phyloP scores from a whole-genome alignment of 2,888 invertebrate species.

The Eupithecia vulgata region DNA sequence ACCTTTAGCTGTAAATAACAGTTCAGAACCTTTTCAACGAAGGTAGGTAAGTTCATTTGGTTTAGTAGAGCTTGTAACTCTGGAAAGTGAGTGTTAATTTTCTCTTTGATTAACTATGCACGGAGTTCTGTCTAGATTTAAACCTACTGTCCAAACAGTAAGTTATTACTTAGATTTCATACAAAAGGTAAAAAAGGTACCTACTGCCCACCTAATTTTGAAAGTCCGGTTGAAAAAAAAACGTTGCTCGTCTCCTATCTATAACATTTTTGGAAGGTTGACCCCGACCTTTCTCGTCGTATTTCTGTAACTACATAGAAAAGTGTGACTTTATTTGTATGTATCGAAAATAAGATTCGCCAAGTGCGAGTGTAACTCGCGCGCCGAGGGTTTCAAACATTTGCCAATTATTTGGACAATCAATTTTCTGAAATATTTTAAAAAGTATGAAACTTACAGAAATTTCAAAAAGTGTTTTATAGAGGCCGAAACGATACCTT shows the following conservation, averaged over 20 bases:
- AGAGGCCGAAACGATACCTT: too few species aligned
- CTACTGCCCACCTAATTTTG: neutral
- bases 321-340: neutral
- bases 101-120: neutral
- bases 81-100: neutral
- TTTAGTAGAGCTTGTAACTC: neutral
- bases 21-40: neutral
- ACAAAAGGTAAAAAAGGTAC: too few species aligned
- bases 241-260: neutral
- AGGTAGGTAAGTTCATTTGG: neutral
- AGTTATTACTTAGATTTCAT: neutral
- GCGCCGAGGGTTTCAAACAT: too few species aligned
- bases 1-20: slow-evolving; percentile 1
- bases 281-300: neutral
- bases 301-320: neutral
- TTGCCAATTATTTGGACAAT: too few species aligned
- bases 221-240: neutral
- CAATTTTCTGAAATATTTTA: too few species aligned
- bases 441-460: too few species aligned
- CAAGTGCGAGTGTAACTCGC: too few species aligned
- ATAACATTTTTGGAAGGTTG: neutral
- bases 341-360: too few species aligned
- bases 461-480: too few species aligned
- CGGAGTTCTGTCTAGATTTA: neutral
- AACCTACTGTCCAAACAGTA: neutral